These are phyloP conservation scores for Chrysaora quinquecirrha DNA, from an alignment of 30 jellyfish, hydroid and myxozoan genomes.

Conservation along the genomic window DNA sequence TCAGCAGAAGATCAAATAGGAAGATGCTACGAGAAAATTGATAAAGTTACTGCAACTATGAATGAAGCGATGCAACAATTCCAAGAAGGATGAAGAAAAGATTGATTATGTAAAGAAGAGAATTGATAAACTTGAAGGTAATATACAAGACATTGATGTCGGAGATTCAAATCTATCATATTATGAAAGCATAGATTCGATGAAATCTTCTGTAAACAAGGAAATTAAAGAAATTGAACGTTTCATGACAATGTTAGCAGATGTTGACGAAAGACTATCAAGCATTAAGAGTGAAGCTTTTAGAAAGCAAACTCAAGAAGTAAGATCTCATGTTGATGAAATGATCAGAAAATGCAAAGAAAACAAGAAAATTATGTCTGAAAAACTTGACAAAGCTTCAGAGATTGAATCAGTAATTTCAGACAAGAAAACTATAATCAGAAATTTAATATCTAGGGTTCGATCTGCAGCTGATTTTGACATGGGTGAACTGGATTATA, in stretches of 20 bases:
- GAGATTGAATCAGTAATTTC: background rate
- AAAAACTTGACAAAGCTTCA: background rate
- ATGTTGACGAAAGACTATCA: background rate
- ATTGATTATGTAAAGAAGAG: background rate
- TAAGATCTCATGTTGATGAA: background rate
- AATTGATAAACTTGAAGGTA: background rate
- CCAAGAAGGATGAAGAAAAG: background rate
- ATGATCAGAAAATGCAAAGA: background rate
- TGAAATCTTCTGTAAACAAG: background rate
- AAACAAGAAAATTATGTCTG: background rate
- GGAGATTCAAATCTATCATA: background rate
- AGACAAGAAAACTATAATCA: too few relatives aligned
- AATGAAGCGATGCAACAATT: background rate
- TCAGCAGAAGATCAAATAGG: background rate
- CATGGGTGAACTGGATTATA: background rate
- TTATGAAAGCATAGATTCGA: background rate
- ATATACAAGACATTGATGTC: background rate
- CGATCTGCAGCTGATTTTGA: background rate
- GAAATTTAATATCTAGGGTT: too few relatives aligned
- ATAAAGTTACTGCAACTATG: background rate
- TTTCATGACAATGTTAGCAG: background rate
- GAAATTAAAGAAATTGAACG: background rate
- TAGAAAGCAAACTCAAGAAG: background rate
- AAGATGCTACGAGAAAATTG: background rate
- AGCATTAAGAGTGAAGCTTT: background rate